phyloP scores from a whole-genome alignment of 2,888 invertebrate species.

The Drosophila mercatorum region DNA sequence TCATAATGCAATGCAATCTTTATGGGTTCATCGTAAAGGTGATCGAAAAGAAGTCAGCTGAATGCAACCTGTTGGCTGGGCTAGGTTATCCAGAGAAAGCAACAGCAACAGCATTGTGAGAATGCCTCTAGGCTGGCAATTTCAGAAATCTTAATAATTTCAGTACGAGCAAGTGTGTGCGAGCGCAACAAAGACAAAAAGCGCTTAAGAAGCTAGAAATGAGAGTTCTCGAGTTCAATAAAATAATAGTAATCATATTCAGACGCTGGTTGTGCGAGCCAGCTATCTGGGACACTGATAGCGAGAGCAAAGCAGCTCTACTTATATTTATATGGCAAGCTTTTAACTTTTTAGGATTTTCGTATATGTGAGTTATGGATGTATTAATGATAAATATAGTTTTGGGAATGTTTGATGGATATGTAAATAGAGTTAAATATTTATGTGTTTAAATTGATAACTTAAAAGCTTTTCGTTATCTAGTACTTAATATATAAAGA shows the following conservation, averaged over 20 bases:
- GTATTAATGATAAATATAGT: background rate
- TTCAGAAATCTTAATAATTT: slow-evolving; percentile 57
- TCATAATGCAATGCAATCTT: slow-evolving; percentile 79
- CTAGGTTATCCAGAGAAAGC: slow-evolving; percentile 58
- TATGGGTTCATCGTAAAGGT: slow-evolving; percentile 78
- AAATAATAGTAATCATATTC: slow-evolving; percentile 20
- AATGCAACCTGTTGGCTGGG: slow-evolving; percentile 70
- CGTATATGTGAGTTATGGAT: no score
- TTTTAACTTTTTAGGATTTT: background rate
- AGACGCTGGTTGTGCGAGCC: background rate
- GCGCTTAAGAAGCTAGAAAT: slow-evolving; percentile 11
- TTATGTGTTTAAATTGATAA: no score
- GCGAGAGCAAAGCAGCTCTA: background rate
- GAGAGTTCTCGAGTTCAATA: slow-evolving; percentile 11
- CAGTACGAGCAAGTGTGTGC: background rate
- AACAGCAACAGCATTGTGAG: slow-evolving; percentile 60
- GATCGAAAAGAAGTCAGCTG: slow-evolving; percentile 62
- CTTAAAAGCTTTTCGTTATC: no score
- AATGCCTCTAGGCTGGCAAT: slow-evolving; percentile 45
- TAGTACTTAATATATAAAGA: no score
- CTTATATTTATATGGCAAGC: background rate
- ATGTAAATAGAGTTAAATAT: no score
- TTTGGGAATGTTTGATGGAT: background rate
- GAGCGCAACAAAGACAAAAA: background rate
- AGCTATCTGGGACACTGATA: slow-evolving; percentile 12